Base-by-base conservation (phyloP, 2,113 vertebrate genomes). In the Otocyon megalotis region DNA sequence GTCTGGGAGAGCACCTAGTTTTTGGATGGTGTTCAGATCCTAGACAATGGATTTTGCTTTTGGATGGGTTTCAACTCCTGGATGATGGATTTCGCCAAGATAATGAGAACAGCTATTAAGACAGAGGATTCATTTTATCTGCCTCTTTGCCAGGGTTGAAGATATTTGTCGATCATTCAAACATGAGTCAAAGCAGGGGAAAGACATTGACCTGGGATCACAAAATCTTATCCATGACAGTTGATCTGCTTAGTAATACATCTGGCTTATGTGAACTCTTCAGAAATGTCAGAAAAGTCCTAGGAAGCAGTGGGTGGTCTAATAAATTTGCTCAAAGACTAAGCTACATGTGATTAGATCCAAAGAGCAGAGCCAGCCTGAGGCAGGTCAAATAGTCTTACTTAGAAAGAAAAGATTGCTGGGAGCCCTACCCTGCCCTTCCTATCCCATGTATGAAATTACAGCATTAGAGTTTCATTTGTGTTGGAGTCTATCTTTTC, bases 111-210 rank as follows among this genome's bases (percentile, higher is more conserved):
- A 85, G 85, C 37, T 93, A 62, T 91, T 79, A 92, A 89, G 58
- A 93, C 15, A n/a, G 63, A 87, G 17, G 97, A 80, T 19, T 88
- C 22, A 74, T 94, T 92, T 96, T 83, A 62, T 93, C 72, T 97
- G 43, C 54, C 86, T 58, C 30, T 58, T 80, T 37, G 43, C 72
- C 80, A 97, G 62, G 35, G 32, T 54, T 37, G 79, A 63, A 26
- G 58, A 93, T 85, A 32, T 62, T 56, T 93, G 48, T 53, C 76
- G 82, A 83, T 96, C 90, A 90, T 96, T 87, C 93, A 89, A 84
- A 91, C 43, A 50, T 13, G 56, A 90, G 28, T 80, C 20, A 82
- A 74, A 92, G 10, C 77, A 93, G 22, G n/a, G 53, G 58, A 88
- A 96, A 95, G 43, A 15, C 43, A 53, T 69, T 85, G 80, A 48